Base-by-base conservation (phyloP, 37 sponge, comb jelly and placozoan species). In the Eunapius fragilis region DNA sequence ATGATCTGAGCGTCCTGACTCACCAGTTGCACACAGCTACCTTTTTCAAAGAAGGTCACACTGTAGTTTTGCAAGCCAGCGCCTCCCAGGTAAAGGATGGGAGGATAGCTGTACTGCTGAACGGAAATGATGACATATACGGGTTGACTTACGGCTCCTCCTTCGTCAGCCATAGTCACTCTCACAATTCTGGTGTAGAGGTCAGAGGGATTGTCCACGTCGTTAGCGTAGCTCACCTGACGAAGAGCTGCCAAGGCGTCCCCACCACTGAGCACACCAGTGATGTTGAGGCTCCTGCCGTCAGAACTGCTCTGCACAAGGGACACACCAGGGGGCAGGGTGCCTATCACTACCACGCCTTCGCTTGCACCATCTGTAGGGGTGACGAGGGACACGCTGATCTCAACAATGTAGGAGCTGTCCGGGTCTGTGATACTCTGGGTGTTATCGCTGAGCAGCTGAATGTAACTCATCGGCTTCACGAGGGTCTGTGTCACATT, bases 381-480 rank as follows among this genome's bases (percentile, higher is more conserved):
- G 13, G 67, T 32, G 2, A 48, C 48, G 30, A 94, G 50, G 34
- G 58, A 75, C 13, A 94, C 36, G 0, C 5, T 47, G 17, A 91
- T 91, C 32, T 30, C 50, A 27, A 45, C 48, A 34, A 88, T 31
- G 2, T 25, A 38, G 48, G 37, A 68, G 31, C 89, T 88, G 81
- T 94, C 94, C 27, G 76, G 74, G 72, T 94, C 94, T 13, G 48
- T 68, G 37, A 94, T 85, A 7, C 26, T 80, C 70, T 74, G 69
- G 71, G 36, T 24, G 17, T 70, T 75, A 9, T 74, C 79, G 14
- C 68, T 23, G 0, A 90, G 74, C n/a, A 93, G 19, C 14, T 31
- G 7, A 17, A 84, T 82, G 10, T 25, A 3, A 32, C 91, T 88
- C 47, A 31, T 41, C 5, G 35, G 45, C 72, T 94, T 91, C 7